Base-by-base conservation (phyloP, 2,797 vertebrate genomes). In the Sebastiscus tertius region DNA sequence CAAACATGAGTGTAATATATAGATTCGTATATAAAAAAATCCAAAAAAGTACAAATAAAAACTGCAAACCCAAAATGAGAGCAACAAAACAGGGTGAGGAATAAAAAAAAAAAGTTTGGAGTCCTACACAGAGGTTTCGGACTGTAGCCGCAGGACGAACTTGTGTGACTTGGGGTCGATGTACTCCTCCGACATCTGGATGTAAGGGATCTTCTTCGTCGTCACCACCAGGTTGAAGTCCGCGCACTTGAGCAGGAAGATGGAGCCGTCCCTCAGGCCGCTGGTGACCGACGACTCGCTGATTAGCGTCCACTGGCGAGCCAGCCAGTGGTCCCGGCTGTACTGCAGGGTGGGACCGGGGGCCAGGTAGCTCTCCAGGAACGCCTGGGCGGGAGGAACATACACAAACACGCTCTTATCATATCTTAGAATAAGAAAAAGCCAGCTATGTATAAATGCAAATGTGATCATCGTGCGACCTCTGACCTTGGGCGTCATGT, bases 111-210 rank as follows among this genome's bases (percentile, higher is more conserved):
- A 6, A 31, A 39, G 66, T 49, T 24, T 46, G 55, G 24, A 36
- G 58, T 78, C 75, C 93, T 96, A 98, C 82, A 98, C 97, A 0
- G 98, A 99, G n/a, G 98, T 99, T 94, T 99, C 98, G 0, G 98
- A 99, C 95, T 99, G 98, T 89, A 99, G 94, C 88, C 98, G 96
- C 96, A 99, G 97, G 77, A 99, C 97, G 52, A 99, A 99, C 94
- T 99, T 99, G 95, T 99, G 98, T 0, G 98, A 99, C 89, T 99
- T 99, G 89, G 98, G 98, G 94, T 99, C 98, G 84, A 99, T 96
- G 18, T 98, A 99, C 71, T 99, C 98, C 94, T 99, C 98, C 0
- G 97, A 97, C 88, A 99, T 96, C 84, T 97, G 96, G 88, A 99
- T 97, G 93, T 97, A 98, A 0, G 98, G 98, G 80, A 99, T 97